Evolutionary conservation across 2,888 invertebrate species (phyloP), one percentile per base, ranked within the genome.

Genomic region (Maniola hyperantus): DNA sequence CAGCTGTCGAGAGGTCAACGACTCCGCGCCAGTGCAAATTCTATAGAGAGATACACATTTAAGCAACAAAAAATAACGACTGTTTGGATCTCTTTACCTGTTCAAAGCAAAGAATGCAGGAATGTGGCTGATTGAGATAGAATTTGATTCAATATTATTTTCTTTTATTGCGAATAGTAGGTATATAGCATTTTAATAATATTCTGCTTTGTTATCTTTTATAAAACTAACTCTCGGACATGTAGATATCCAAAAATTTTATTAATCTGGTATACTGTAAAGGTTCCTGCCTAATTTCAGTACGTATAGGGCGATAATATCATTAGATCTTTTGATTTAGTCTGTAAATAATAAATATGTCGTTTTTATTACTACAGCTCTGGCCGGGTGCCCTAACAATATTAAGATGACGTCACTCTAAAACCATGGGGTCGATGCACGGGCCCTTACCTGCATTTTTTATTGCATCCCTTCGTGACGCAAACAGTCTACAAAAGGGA

Each of bases 381-480:
- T 44, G 18, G 18, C 10, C 15, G 26, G 34, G 48, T 13, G 48
- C 48, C 18, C 60, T 48, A 34, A 60, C 55, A 15, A 74, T 76
- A 76, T 65, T 76, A 67, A 72, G 71, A 72, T 91, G 91, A 91
- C 91, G 90, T 91, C 91, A 90, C 74, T 81, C 71, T 81, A 83
- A 79, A 83, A 79, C 80, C 80, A 74, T 74, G 90, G 87, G 91
- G 91, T 91, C 91, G 91, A 77, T 87, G 91, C 80, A 85, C 91
- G 85, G 82, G 83, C 78, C 87, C 84, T 83, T 76, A 91, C 91
- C 91, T 91, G 91, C 84, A 84, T 89, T 91, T 91, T 92, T 91
- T 90, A 83, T 84, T 82, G 83, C 89, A 88, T 85, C 87, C 89
- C 88, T 73, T 79, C 77, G 80, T 87, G 84, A 88, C 85, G 85